Evolutionary conservation across 2,113 vertebrate genomes (phyloP), one percentile per base, ranked within the genome.

Genomic region (Verasper variegatus): DNA sequence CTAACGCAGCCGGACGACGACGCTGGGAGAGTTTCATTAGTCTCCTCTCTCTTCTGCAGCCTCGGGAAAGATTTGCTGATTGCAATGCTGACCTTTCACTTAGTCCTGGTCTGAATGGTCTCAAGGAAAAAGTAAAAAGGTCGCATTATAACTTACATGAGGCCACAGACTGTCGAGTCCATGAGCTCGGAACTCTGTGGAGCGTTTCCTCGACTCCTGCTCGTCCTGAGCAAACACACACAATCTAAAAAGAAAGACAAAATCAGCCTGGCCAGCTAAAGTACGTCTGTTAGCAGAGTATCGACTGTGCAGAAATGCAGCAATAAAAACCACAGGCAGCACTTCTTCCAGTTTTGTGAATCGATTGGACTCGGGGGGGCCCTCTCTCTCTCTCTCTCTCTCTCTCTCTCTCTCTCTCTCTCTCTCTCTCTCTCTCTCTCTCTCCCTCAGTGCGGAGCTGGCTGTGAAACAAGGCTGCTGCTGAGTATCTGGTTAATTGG

Each of bases 41-140:
- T 14, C 55, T 57, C 49, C 58, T 42, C 63, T 37, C 24, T 72
- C 23, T 51, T 71, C 45, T 64, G 59, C 1, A 37, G 68, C 80
- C 59, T 68, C n/a, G 1, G 78, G 72, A 69, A 49, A 21, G 0
- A n/a, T n/a, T n/a, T n/a, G 1, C 69, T 76, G 76, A 82, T 82
- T 82, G 80, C 74, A 57, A 27, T 49, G 21, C 68, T 87, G 91
- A 88, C 83, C 86, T 88, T 90, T 42, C 64, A 65, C 55, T 84
- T 61, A 35, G 60, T 63, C 56, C 51, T 20, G 40, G 45, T 70
- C 78, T 73, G 56, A 73, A 67, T 47, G 63, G 57, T 73, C 68
- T 75, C 47, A n/a, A 6, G 61, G 69, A 1, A 10, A 37, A 62
- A 61, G 86, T 61, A 51, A 71, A 66, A 65, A 84, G 64, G 66